Conservation (phyloP, 1,140 invertebrate genomes). For the Tetramorium parvispinum region DNA sequence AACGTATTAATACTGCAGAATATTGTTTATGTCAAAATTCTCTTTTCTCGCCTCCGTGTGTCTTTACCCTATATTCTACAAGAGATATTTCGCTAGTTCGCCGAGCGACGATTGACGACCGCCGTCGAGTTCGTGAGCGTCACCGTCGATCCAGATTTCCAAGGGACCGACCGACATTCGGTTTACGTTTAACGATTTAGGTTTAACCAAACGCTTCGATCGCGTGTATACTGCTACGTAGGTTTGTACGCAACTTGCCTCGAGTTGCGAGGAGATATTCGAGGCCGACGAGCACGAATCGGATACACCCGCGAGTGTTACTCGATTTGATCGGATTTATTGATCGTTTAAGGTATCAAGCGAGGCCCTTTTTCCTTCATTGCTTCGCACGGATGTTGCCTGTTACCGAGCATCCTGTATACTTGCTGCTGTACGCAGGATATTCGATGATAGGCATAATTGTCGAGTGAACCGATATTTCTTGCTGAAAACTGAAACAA, state of each 20-base stretch:
- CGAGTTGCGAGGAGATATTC: constrained; percentile 30
- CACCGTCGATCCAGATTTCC: not conserved
- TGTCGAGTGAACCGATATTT: not conserved
- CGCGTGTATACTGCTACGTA: constrained; percentile 16
- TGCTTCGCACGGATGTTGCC: not conserved
- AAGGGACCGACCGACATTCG: constrained; percentile 1
- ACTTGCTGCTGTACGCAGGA: not conserved
- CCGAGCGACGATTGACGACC: constrained; percentile 11
- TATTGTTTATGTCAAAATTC: constrained; percentile 77
- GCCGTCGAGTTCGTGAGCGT: constrained; percentile 24
- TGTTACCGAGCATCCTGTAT: not conserved
- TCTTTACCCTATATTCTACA: constrained; percentile 67
- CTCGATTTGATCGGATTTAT: constrained; percentile 39
- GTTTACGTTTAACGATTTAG: constrained; percentile 8
- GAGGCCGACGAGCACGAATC: constrained; percentile 39
- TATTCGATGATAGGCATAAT: constrained; percentile 5
- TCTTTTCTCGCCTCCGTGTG: constrained; percentile 28
- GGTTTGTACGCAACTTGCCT: constrained; percentile 31
- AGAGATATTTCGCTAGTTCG: constrained; percentile 72
- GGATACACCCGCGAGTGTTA: not conserved
- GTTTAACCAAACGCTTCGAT: constrained; percentile 7
- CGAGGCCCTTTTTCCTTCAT: not conserved
- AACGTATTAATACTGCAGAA: constrained; percentile 85
- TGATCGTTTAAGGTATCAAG: constrained; percentile 24
- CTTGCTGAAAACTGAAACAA: constrained; percentile 7